phyloP scores from a whole-genome alignment of 2,113 vertebrate species.

The Steatornis caripensis region DNA sequence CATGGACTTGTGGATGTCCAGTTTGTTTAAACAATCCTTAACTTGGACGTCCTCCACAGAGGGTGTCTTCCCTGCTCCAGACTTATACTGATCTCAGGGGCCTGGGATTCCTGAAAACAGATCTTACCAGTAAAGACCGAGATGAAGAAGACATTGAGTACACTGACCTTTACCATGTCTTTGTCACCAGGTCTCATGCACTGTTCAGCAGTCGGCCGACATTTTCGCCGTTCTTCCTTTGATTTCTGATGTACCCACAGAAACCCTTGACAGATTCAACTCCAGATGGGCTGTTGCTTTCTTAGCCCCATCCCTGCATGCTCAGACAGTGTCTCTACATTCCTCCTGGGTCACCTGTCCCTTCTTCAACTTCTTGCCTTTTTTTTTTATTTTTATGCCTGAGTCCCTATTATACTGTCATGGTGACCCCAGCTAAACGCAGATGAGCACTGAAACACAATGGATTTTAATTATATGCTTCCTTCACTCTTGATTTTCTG shows the following conservation, averaged over 20 bases:
- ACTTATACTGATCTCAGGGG: background rate
- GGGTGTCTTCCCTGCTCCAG: background rate
- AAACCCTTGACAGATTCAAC: background rate
- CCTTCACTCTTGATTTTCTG: background rate
- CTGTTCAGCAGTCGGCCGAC: background rate
- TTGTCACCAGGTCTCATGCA: background rate
- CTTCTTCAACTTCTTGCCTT: background rate
- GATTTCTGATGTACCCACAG: background rate
- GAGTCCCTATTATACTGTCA: background rate
- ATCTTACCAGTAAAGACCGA: background rate
- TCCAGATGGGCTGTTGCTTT: background rate
- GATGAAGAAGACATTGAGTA: background rate
- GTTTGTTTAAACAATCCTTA: background rate
- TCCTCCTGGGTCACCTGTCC: background rate
- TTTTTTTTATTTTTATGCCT: background rate
- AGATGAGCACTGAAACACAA: background rate
- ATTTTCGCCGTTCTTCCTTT: background rate
- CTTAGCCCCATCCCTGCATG: background rate
- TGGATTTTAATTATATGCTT: background rate
- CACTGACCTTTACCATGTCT: background rate
- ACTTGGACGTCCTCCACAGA: background rate
- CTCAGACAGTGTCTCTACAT: background rate
- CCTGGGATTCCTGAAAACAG: background rate
- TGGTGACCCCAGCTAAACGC: background rate
- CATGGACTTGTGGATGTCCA: background rate